Conservation (phyloP, 2,797 vertebrate species). For the Huso huso region DNA sequence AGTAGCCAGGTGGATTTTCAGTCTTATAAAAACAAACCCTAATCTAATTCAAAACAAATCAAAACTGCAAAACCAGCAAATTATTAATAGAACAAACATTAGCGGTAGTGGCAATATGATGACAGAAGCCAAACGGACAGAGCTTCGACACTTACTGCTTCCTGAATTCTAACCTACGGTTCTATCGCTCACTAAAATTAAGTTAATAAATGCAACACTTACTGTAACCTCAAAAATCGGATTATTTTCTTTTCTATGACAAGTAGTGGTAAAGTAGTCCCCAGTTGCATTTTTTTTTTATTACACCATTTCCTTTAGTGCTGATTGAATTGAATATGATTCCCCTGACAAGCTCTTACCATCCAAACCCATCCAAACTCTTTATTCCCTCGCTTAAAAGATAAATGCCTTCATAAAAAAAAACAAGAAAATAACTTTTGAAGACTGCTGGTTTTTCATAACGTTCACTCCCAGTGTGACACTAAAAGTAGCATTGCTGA, state of each 20-base stretch:
- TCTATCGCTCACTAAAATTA: slow-evolving; percentile 10
- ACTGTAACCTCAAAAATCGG: slow-evolving; percentile 6
- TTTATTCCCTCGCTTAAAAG: slow-evolving; percentile 4
- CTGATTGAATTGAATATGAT: slow-evolving; percentile 9
- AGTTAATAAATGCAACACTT: slow-evolving; percentile 8
- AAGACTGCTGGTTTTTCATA: slow-evolving; percentile 8
- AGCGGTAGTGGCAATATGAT: too few species aligned
- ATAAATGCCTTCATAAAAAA: neutral
- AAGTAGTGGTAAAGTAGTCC: neutral
- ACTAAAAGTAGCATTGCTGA: neutral
- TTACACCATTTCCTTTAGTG: slow-evolving; percentile 1
- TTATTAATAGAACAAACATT: too few species aligned
- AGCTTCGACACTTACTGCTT: neutral
- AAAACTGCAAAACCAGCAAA: too few species aligned
- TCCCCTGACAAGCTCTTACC: slow-evolving; percentile 16
- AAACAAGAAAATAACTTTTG: neutral
- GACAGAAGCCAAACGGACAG: too few species aligned
- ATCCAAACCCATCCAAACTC: neutral
- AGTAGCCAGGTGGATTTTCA: too few species aligned
- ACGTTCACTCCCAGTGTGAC: neutral
- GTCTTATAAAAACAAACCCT: too few species aligned
- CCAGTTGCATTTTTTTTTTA: neutral
- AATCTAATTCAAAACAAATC: too few species aligned
- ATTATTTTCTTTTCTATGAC: slow-evolving; percentile 14
- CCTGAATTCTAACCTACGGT: neutral